A percentile compares a stretch with the other conserved stretches of the same genome.
phyloP scores from a whole-genome alignment of 2,113 vertebrate genomes.

The Gambusia holbrooki region DNA sequence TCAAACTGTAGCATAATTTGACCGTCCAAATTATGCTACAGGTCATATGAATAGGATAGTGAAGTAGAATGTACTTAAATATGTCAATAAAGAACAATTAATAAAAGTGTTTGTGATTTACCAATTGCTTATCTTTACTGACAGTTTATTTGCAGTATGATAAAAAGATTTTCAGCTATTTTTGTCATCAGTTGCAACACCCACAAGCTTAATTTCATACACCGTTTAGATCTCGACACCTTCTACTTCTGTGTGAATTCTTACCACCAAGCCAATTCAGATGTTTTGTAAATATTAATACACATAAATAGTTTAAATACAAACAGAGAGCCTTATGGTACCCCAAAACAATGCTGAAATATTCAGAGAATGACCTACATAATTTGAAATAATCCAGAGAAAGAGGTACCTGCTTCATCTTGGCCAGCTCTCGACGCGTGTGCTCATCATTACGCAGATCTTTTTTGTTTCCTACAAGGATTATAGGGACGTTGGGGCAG shows the following conservation, averaged over 20 bases:
- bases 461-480: constrained; percentile 99
- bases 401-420: constrained; percentile 94
- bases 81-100: too few relatives aligned
- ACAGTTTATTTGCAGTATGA: background rate
- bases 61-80: too few relatives aligned
- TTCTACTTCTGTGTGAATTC: too few relatives aligned
- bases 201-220: too few relatives aligned
- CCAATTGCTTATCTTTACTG: background rate
- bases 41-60: too few relatives aligned
- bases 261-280: background rate
- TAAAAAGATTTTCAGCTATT: background rate
- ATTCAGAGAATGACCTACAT: background rate
- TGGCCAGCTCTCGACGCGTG: constrained; percentile 96
- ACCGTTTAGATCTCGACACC: too few relatives aligned
- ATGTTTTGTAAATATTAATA: background rate
- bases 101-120: background rate
- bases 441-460: constrained; percentile 98
- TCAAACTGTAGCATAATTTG: too few relatives aligned
- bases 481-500: constrained; percentile 98
- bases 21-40: too few relatives aligned
- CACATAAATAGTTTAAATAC: too few relatives aligned
- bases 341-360: background rate
- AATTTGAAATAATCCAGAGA: background rate
- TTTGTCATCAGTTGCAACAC: background rate
- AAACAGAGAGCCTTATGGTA: too few relatives aligned